These are phyloP conservation scores for Tipula vernalis DNA, from an alignment of 2,888 invertebrate species.

Conservation along the genomic window DNA sequence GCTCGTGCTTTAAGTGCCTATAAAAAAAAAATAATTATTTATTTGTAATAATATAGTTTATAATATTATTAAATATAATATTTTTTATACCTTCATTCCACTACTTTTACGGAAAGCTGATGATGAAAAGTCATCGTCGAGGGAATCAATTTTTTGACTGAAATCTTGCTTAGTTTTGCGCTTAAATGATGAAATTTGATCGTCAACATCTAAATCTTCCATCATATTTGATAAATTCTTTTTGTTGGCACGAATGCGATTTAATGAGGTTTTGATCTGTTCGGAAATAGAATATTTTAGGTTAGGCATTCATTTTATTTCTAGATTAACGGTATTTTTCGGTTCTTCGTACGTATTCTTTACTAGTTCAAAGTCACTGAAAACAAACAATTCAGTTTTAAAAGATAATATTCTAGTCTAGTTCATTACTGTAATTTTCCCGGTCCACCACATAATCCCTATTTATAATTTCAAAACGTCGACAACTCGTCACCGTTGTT, in stretches of 20 bases:
- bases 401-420: too few species aligned
- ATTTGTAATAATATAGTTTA: background rate
- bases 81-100: conserved; percentile 29
- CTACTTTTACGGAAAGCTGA: conserved; percentile 39
- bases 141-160: conserved; percentile 37
- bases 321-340: background rate
- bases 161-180: conserved; percentile 40
- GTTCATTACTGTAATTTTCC: background rate
- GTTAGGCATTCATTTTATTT: background rate
- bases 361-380: too few species aligned
- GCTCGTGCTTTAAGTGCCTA: conserved; percentile 14
- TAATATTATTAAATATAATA: background rate
- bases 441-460: background rate
- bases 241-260: conserved; percentile 47
- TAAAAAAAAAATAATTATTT: conserved; percentile 15
- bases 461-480: background rate
- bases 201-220: conserved; percentile 43
- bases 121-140: conserved; percentile 47
- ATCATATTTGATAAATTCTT: conserved; percentile 15
- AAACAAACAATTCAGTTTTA: too few species aligned
- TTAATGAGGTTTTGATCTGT: conserved; percentile 45
- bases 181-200: conserved; percentile 43
- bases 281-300: background rate
- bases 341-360: background rate
- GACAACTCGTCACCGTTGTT: background rate